Conservation (phyloP, 1,140 invertebrate genomes). For the Papilio helenus region DNA sequence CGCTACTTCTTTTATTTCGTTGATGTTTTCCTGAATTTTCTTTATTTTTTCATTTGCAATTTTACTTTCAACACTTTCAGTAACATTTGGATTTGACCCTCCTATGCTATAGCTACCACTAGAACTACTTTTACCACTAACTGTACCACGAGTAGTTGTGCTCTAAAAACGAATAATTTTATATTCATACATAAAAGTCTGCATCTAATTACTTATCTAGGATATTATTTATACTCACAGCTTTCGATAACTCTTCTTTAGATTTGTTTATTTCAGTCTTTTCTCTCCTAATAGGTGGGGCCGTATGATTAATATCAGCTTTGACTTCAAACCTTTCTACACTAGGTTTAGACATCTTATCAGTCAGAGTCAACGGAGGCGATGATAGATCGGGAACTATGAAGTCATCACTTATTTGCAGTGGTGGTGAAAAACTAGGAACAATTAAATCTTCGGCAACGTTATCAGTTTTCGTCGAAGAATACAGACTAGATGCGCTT, state of each 20-base stretch:
- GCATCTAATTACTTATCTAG: background rate
- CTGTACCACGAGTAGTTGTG: conserved; percentile 58
- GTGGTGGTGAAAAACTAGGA: conserved; percentile 80
- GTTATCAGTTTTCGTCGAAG: conserved; percentile 88
- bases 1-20: conserved; percentile 41
- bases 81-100: conserved; percentile 83
- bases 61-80: conserved; percentile 66
- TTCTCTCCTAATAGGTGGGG: conserved; percentile 70
- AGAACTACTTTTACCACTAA: conserved; percentile 85
- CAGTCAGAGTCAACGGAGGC: conserved; percentile 77
- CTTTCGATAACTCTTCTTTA: conserved; percentile 63
- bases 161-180: conserved; percentile 43
- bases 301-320: conserved; percentile 65
- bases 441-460: conserved; percentile 84
- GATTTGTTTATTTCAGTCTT: conserved; percentile 76
- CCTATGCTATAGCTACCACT: conserved; percentile 87
- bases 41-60: conserved; percentile 60
- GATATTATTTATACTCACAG: conserved; percentile 50
- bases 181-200: background rate
- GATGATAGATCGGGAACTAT: conserved; percentile 78
- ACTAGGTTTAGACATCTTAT: conserved; percentile 63
- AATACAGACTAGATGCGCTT: conserved; percentile 91
- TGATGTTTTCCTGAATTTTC: conserved; percentile 61
- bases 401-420: conserved; percentile 81
- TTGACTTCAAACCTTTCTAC: conserved; percentile 77